A percentile compares a stretch with the other conserved stretches of the same genome.
Conservation (phyloP, 1,140 invertebrate species). For the Saccostrea cuccullata region DNA sequence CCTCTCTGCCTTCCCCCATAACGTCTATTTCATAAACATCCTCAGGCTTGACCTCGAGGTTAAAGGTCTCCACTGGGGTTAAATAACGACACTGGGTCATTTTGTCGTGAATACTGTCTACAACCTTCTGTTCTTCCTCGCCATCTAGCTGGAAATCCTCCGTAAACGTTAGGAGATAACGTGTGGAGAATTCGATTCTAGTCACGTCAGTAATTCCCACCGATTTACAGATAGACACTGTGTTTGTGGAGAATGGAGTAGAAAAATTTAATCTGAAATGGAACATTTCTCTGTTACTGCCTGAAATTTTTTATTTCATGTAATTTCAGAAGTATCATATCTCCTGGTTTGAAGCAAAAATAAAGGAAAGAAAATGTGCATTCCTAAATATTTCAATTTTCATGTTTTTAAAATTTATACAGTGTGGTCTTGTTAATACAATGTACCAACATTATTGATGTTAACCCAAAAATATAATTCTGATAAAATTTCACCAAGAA, state of each 20-base stretch:
- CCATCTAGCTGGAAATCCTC: conserved; percentile 46
- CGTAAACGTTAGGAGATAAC: conserved; percentile 85
- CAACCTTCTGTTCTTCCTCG: conserved; percentile 63
- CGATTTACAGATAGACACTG: conserved; percentile 93
- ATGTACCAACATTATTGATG: no score
- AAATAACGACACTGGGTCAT: conserved; percentile 91
- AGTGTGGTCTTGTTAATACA: no score
- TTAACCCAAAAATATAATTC: no score
- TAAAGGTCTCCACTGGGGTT: conserved; percentile 86
- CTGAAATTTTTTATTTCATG: no score
- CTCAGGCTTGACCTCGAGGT: conserved; percentile 83
- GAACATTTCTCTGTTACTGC: conserved; percentile 5
- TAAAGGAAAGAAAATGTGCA: no score
- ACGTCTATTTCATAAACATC: conserved; percentile 92
- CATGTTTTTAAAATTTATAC: no score
- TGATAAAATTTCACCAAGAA: no score
- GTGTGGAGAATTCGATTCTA: conserved; percentile 89
- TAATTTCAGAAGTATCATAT: no score
- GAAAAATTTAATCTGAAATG: conserved; percentile 91
- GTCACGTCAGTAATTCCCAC: conserved; percentile 86
- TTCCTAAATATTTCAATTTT: no score
- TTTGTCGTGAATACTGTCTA: conserved; percentile 85
- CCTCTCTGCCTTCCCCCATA: conserved; percentile 85
- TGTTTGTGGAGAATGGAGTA: conserved; percentile 95
- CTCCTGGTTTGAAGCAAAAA: no score